These are phyloP conservation scores for Temnothorax unifasciatus DNA, from an alignment of 2,888 invertebrate genomes.

Conservation along the genomic window DNA sequence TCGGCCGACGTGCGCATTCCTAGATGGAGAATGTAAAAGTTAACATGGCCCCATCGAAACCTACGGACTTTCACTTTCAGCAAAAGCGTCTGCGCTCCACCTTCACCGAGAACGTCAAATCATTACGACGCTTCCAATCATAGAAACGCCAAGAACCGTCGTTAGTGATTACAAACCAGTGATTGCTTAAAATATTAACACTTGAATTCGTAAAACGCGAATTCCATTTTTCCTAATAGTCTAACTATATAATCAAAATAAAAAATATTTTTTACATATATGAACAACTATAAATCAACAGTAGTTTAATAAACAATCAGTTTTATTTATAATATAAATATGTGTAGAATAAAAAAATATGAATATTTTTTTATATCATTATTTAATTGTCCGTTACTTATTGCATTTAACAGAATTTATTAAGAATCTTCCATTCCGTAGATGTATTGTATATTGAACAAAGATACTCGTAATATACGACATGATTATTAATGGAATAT, in stretches of 20 bases:
- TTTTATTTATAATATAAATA: slow-evolving; percentile 1
- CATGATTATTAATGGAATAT: no score
- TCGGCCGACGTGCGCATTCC: slow-evolving; percentile 58
- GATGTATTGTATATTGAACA: background rate
- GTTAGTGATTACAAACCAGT: background rate
- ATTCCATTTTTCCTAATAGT: background rate
- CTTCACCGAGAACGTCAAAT: slow-evolving; percentile 30
- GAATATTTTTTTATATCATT: background rate
- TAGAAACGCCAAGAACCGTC: background rate
- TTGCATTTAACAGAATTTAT: background rate
- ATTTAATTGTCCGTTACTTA: background rate
- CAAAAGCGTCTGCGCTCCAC: slow-evolving; percentile 65
- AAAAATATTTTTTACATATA: background rate
- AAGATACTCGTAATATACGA: no score
- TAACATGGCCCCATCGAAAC: slow-evolving; percentile 65
- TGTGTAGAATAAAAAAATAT: background rate
- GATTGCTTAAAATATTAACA: slow-evolving; percentile 19
- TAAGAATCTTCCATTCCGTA: background rate
- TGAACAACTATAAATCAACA: background rate
- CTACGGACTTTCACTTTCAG: slow-evolving; percentile 72
- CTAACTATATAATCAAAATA: background rate
- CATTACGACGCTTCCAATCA: slow-evolving; percentile 5
- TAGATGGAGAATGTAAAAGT: slow-evolving; percentile 65
- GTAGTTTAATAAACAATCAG: background rate
- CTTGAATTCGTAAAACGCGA: background rate